A percentile compares a stretch with the other conserved stretches of the same genome.
Evolutionary conservation across 2,113 vertebrate genomes (phyloP).

Genomic region (Aythya baeri): DNA sequence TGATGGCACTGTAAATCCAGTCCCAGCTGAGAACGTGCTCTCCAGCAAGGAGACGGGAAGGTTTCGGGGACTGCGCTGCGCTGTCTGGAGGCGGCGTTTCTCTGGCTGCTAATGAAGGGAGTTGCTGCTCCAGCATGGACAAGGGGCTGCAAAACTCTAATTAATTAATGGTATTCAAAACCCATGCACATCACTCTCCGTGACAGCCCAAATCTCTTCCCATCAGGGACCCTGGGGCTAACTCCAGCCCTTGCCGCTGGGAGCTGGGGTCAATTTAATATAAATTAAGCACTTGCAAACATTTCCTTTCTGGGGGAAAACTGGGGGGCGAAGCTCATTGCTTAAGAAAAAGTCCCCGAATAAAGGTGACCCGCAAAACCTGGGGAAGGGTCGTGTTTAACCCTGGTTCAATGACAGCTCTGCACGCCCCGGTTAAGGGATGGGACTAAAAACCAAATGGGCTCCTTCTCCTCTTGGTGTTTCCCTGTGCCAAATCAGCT

Average conservation of each 20-base stretch:
- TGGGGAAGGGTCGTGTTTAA: neutral
- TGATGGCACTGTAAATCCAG: neutral
- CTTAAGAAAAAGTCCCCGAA: neutral
- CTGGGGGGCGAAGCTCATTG: fast-evolving
- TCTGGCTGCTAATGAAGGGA: neutral
- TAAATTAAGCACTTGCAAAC: neutral
- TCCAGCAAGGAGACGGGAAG: neutral
- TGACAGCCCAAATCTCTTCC: slow-evolving; percentile 27
- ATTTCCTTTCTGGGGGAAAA: neutral
- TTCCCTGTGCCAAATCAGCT: neutral
- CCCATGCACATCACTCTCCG: neutral
- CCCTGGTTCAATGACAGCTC: neutral
- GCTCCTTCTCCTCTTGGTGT: neutral
- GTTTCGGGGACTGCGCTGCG: neutral
- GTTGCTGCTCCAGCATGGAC: neutral
- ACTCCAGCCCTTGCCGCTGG: neutral
- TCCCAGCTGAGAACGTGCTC: slow-evolving; percentile 21
- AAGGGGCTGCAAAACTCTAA: neutral
- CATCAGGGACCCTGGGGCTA: neutral
- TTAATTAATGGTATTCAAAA: slow-evolving; percentile 5
- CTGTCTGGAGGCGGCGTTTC: neutral
- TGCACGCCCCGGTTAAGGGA: neutral
- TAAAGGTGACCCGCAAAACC: neutral
- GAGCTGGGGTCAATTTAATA: neutral
- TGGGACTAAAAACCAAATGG: neutral